These are phyloP conservation scores for Cetoscarus ocellatus DNA, from an alignment of 2,797 vertebrate species.

Conservation along the genomic window DNA sequence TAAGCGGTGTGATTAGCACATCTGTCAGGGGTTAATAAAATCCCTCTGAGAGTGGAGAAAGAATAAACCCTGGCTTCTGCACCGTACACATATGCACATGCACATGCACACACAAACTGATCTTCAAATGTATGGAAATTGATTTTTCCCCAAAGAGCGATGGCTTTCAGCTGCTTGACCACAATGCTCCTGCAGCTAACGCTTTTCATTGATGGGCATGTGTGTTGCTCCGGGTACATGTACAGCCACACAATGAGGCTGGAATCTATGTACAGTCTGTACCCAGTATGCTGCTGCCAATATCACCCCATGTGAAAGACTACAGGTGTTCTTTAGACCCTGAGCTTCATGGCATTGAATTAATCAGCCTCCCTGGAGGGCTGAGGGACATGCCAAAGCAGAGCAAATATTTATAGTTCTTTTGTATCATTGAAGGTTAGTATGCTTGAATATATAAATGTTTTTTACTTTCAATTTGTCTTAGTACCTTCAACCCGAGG, in stretches of 20 bases:
- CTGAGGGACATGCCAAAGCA: constrained; percentile 2
- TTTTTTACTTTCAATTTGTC: constrained; percentile 37
- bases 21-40: constrained; percentile 54
- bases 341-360: constrained; percentile 1
- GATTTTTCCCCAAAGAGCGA: constrained; percentile 47
- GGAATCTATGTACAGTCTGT: constrained; percentile 2
- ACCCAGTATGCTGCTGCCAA: not conserved
- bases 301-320: not conserved
- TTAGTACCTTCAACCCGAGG: constrained; percentile 64
- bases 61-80: constrained; percentile 22
- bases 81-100: too few relatives aligned
- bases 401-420: not conserved
- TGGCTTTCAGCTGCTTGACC: constrained; percentile 48
- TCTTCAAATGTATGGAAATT: constrained; percentile 50
- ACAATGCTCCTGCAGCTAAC: constrained; percentile 17
- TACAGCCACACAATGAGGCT: not conserved
- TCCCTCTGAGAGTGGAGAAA: constrained; percentile 21
- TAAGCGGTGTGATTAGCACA: constrained; percentile 9
- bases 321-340: not conserved
- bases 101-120: constrained; percentile 14
- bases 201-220: constrained; percentile 31
- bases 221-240: constrained; percentile 14
- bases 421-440: not conserved
- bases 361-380: not conserved
- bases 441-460: constrained; percentile 36